Conservation (phyloP, 2,888 invertebrate species). For the Mythimna ferrago region DNA sequence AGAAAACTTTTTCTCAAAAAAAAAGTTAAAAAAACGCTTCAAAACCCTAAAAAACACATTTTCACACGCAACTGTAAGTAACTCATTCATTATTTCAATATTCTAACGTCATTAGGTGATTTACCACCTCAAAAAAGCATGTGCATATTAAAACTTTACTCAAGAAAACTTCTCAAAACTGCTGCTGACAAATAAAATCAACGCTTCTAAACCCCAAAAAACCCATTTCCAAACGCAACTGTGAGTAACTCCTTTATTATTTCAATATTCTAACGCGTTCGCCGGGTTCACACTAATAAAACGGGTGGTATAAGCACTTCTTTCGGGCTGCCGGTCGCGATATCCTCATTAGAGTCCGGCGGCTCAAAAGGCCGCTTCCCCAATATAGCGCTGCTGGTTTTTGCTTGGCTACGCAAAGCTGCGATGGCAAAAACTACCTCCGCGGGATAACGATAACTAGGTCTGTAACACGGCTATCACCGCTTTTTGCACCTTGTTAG, state of each 20-base stretch:
- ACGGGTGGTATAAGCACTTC: slow-evolving; percentile 59
- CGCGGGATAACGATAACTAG: slow-evolving; percentile 20
- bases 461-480: slow-evolving; percentile 21
- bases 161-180: background rate
- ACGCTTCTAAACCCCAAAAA: too few relatives aligned
- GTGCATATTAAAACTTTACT: too few relatives aligned
- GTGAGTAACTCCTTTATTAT: slow-evolving; percentile 35
- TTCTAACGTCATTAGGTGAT: background rate
- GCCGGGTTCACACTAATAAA: slow-evolving; percentile 51
- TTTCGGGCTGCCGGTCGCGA: slow-evolving; percentile 52
- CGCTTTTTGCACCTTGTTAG: slow-evolving; percentile 22
- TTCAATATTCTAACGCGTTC: slow-evolving; percentile 34
- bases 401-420: slow-evolving; percentile 54
- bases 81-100: slow-evolving; percentile 41
- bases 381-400: slow-evolving; percentile 62
- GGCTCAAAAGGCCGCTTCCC: slow-evolving; percentile 61
- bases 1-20: background rate
- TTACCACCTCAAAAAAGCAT: too few relatives aligned
- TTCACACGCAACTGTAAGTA: slow-evolving; percentile 31
- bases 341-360: slow-evolving; percentile 64
- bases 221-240: slow-evolving; percentile 3
- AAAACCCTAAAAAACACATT: background rate
- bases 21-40: background rate
- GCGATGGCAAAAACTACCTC: slow-evolving; percentile 47
- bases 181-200: too few relatives aligned